Evolutionary conservation across 37 sponge, comb jelly and placozoan genomes (phyloP), one percentile per base, ranked within the genome.

Genomic region (Theonella swinhoei): DNA sequence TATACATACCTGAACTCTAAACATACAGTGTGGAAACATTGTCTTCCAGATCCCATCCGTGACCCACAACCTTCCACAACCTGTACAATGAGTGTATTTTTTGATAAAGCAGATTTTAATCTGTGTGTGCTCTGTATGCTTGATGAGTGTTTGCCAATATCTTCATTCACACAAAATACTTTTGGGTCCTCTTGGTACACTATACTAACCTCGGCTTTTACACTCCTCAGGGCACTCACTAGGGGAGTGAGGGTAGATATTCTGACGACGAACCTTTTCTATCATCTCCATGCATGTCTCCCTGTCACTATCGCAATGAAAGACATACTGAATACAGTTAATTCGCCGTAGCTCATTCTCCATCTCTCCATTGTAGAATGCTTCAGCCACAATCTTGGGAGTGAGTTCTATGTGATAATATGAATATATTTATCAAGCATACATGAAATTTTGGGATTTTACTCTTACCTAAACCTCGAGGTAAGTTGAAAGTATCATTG

Each of bases 21-120:
- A 87, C 81, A 87, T 79, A 58, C 87, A 87, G 66, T 87, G 87
- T 31, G 87, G 81, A 65, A 87, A 87, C 11, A 80, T 34, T 4
- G 66, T 42, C 42, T 79, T 80, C 87, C 87, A 87, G 9, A 79
- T 80, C n/a, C 87, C 87, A 80, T 87, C 80, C 28, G 87, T 87
- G 9, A 87, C 81, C 87, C 87, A 87, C 39, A 87, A 68, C 0
- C 60, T 66, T 28, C 87, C 87, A 87, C 87, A 87, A 32, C 87
- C 87, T 86, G 25, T 14, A 68, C n/a, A n/a, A n/a, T n/a, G n/a
- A n/a, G n/a, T n/a, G n/a, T n/a, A n/a, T n/a, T n/a, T n/a, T n/a
- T n/a, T n/a, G n/a, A n/a, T n/a, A n/a, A n/a, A n/a, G n/a, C n/a
- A n/a, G n/a, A n/a, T n/a, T n/a, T n/a, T n/a, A n/a, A n/a, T n/a